A percentile compares a stretch with the other conserved stretches of the same genome.
phyloP scores from a whole-genome alignment of 2,888 invertebrate species.

The Cosmorhoe ocellata region DNA sequence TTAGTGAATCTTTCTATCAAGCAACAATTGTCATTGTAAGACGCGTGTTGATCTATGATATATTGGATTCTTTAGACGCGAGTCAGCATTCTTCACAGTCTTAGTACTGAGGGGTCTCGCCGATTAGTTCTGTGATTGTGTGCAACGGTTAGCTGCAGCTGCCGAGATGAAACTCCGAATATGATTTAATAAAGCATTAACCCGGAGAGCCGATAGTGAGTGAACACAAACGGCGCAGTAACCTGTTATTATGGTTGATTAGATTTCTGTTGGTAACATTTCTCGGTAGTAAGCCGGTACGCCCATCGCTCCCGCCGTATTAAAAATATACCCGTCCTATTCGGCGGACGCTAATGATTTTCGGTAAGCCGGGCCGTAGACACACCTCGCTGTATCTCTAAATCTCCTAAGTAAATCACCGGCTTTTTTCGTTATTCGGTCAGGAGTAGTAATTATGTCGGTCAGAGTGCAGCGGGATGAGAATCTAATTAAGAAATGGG shows the following conservation, averaged over 20 bases:
- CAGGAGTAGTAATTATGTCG: slow-evolving; percentile 80
- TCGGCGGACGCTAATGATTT: slow-evolving; percentile 80
- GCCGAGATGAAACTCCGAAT: slow-evolving; percentile 68
- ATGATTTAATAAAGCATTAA: slow-evolving; percentile 81
- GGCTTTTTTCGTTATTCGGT: slow-evolving; percentile 71
- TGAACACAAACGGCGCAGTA: slow-evolving; percentile 77
- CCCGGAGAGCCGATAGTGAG: slow-evolving; percentile 71
- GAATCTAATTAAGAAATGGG: slow-evolving; percentile 81
- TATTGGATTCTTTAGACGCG: slow-evolving; percentile 61
- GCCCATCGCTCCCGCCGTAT: slow-evolving; percentile 80
- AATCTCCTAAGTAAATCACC: slow-evolving; percentile 80
- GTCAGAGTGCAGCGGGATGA: slow-evolving; percentile 80
- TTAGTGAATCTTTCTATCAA: slow-evolving; percentile 67
- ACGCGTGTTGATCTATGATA: slow-evolving; percentile 70
- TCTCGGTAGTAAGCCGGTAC: slow-evolving; percentile 80
- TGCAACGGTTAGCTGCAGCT: slow-evolving; percentile 60
- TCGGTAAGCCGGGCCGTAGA: slow-evolving; percentile 78
- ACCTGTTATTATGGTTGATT: slow-evolving; percentile 82
- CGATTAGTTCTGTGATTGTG: slow-evolving; percentile 44
- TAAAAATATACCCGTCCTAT: slow-evolving; percentile 80
- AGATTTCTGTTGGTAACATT: slow-evolving; percentile 82
- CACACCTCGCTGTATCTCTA: slow-evolving; percentile 73
- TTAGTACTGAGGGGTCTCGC: slow-evolving; percentile 43
- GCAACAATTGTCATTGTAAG: slow-evolving; percentile 51
- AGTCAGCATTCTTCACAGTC: slow-evolving; percentile 49